A percentile compares a stretch with the other conserved stretches of the same genome.
phyloP scores from a whole-genome alignment of 2,888 invertebrate species.

The Drosophila demipolita region DNA sequence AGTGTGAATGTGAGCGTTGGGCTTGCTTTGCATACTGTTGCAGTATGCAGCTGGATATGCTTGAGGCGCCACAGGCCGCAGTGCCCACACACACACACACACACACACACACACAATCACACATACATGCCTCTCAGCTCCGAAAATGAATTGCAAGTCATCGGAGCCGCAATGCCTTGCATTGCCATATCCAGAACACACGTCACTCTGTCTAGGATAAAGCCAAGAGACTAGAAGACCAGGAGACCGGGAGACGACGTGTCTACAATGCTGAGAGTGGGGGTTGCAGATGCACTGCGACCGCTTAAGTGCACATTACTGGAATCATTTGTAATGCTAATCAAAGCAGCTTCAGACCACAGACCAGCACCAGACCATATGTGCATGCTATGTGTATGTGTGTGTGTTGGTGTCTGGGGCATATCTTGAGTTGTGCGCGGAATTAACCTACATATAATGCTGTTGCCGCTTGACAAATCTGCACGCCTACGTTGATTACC shows the following conservation, averaged over 20 bases:
- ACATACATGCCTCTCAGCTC: conserved; percentile 18
- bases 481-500: conserved; percentile 78
- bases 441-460: conserved; percentile 76
- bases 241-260: conserved; percentile 21
- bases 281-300: conserved; percentile 60
- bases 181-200: conserved; percentile 77
- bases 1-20: conserved; percentile 68
- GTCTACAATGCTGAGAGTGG: conserved; percentile 17
- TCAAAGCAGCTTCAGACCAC: conserved; percentile 61
- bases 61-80: conserved; percentile 33
- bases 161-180: conserved; percentile 52
- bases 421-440: conserved; percentile 80
- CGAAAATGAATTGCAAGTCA: conserved; percentile 81
- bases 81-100: conserved; percentile 67
- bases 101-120: not conserved
- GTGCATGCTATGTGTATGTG: conserved; percentile 3
- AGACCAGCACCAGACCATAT: conserved; percentile 19
- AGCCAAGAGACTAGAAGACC: conserved; percentile 28
- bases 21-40: conserved; percentile 60
- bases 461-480: conserved; percentile 73
- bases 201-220: conserved; percentile 81
- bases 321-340: conserved; percentile 80
- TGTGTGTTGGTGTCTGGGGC: conserved; percentile 23
- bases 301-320: conserved; percentile 80
- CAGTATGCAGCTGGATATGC: conserved; percentile 25